Evolutionary conservation across 2,797 vertebrate genomes (phyloP).

Genomic region (Lindbergichthys nudifrons): DNA sequence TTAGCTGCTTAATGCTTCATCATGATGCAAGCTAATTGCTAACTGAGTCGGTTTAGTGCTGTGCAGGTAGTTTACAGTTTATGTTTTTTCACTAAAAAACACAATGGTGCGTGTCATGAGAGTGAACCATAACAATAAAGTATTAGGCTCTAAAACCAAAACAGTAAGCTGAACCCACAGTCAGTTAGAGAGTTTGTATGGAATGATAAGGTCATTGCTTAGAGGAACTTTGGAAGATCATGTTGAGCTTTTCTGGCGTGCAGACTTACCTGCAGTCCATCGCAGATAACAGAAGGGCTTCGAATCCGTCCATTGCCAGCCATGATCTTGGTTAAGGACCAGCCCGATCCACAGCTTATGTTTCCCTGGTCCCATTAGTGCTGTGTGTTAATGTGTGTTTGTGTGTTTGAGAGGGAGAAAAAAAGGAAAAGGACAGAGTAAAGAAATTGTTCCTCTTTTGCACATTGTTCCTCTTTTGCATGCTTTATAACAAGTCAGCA

Average conservation of each 20-base stretch:
- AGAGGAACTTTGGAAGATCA: neutral
- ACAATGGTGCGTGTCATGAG: neutral
- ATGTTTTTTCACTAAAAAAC: neutral
- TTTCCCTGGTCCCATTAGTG: conserved; percentile 38
- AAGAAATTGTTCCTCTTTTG: conserved; percentile 53
- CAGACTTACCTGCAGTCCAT: conserved; percentile 88
- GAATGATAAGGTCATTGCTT: neutral
- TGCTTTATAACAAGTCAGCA: conserved; percentile 30
- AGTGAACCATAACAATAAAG: neutral
- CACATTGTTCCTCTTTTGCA: conserved; percentile 52
- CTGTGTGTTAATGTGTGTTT: conserved; percentile 55
- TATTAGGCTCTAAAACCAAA: neutral
- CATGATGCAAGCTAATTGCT: neutral
- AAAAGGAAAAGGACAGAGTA: conserved; percentile 22
- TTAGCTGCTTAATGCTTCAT: neutral
- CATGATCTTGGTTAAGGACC: conserved; percentile 86
- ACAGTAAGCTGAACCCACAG: neutral
- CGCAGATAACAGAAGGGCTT: conserved; percentile 91
- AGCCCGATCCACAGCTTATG: conserved; percentile 90
- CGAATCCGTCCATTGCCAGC: conserved; percentile 92
- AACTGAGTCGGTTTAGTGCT: neutral
- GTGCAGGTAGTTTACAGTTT: neutral
- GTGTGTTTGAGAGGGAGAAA: conserved; percentile 18
- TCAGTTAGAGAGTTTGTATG: too few relatives aligned
- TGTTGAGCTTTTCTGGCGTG: neutral